phyloP scores from a whole-genome alignment of 2,113 vertebrate genomes.

The Sinocyclocheilus anshuiensis region DNA sequence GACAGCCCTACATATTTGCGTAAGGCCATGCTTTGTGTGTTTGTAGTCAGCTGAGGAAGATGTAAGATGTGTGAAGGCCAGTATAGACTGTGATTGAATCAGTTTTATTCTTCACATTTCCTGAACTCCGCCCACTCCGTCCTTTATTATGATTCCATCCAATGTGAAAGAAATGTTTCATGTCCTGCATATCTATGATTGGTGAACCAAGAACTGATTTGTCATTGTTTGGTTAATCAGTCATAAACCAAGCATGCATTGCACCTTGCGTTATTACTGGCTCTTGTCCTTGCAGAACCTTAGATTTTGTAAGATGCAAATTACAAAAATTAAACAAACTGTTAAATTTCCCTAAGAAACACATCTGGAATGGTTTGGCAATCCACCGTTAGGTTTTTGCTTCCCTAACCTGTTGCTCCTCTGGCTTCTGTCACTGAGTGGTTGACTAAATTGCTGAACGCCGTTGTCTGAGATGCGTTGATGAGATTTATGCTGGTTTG shows the following conservation, averaged over 20 bases:
- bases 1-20: neutral
- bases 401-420: neutral
- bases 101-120: conserved; percentile 24
- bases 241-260: neutral
- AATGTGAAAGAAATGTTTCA: neutral
- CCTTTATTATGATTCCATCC: neutral
- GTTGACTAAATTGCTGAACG: neutral
- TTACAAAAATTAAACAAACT: neutral
- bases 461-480: neutral
- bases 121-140: neutral
- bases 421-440: neutral
- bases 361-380: neutral
- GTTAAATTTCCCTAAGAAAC: neutral
- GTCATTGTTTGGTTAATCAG: neutral
- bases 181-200: no score
- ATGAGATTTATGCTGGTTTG: conserved; percentile 37
- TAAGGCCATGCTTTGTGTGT: neutral
- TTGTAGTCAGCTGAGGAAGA: conserved; percentile 2
- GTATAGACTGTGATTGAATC: neutral
- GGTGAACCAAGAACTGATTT: neutral
- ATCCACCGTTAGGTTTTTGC: neutral
- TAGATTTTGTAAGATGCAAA: neutral
- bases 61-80: conserved; percentile 39
- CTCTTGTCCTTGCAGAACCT: neutral
- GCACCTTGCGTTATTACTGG: neutral